phyloP scores from a whole-genome alignment of 2,113 vertebrate genomes.

The Actenoides lindsayi region DNA sequence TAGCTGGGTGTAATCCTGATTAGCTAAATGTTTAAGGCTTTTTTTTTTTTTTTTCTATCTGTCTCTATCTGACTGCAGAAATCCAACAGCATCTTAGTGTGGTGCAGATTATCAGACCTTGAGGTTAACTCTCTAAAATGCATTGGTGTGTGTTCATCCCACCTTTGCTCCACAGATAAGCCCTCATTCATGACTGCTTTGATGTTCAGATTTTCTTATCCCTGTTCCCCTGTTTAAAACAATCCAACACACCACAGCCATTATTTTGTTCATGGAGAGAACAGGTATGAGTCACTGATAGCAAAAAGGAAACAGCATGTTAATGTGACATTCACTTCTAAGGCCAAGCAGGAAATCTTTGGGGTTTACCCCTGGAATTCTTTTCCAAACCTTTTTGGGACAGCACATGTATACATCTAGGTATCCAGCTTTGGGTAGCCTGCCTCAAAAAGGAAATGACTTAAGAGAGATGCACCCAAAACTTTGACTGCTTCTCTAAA shows the following conservation, averaged over 20 bases:
- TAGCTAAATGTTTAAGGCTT: conserved; percentile 19
- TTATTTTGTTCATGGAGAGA: background rate
- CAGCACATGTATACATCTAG: background rate
- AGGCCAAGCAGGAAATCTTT: background rate
- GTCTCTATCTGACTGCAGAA: background rate
- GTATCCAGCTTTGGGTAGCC: background rate
- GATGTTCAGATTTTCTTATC: background rate
- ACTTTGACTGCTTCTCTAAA: background rate
- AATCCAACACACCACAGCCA: background rate
- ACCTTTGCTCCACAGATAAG: conserved; percentile 22
- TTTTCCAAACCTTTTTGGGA: background rate
- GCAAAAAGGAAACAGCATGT: background rate
- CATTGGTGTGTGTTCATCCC: background rate
- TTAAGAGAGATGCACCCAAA: background rate
- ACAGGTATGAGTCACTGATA: background rate
- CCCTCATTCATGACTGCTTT: background rate
- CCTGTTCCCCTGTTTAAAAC: background rate
- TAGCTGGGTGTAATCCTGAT: conserved; percentile 66
- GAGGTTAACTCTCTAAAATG: background rate
- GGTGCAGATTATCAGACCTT: background rate
- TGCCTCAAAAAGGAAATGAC: background rate
- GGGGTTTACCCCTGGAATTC: background rate
- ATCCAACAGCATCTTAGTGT: background rate
- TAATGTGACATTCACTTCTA: background rate
- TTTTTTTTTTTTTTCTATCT: background rate